phyloP scores from a whole-genome alignment of 2,113 vertebrate genomes.

The Geococcyx californianus region DNA sequence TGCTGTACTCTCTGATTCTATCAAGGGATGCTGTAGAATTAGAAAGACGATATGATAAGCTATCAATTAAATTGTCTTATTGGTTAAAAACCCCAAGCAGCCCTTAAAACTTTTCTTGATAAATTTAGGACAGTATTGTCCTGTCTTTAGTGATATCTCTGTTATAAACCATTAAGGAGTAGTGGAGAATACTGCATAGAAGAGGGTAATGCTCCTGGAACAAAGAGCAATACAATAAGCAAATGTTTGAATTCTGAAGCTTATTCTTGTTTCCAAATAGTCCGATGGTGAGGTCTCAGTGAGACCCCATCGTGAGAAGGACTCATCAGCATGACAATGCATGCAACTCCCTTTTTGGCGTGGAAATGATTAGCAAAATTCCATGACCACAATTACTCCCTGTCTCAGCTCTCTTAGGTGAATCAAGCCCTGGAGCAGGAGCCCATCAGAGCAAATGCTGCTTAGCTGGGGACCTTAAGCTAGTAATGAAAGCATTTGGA shows the following conservation, averaged over 20 bases:
- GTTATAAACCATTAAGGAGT: not conserved
- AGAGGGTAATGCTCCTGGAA: not conserved
- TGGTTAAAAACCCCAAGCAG: not conserved
- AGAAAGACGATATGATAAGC: not conserved
- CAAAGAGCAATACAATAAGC: not conserved
- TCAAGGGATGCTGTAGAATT: not conserved
- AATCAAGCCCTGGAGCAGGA: not conserved
- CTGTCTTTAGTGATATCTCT: not conserved
- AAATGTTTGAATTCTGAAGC: not conserved
- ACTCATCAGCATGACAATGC: not conserved
- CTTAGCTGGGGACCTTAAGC: not conserved
- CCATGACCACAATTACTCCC: not conserved
- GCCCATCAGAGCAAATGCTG: not conserved
- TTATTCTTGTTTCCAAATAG: not conserved
- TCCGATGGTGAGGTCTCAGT: not conserved
- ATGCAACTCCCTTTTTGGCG: not conserved
- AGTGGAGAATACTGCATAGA: not conserved
- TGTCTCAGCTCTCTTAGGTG: not conserved
- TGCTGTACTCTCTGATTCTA: not conserved
- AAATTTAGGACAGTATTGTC: not conserved
- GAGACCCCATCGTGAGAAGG: not conserved
- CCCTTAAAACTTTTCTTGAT: not conserved
- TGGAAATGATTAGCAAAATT: not conserved
- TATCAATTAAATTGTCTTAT: not conserved
- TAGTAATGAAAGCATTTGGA: not conserved